These are phyloP conservation scores for Erethizon dorsatum DNA, from an alignment of 2,797 vertebrate genomes.

Conservation along the genomic window DNA sequence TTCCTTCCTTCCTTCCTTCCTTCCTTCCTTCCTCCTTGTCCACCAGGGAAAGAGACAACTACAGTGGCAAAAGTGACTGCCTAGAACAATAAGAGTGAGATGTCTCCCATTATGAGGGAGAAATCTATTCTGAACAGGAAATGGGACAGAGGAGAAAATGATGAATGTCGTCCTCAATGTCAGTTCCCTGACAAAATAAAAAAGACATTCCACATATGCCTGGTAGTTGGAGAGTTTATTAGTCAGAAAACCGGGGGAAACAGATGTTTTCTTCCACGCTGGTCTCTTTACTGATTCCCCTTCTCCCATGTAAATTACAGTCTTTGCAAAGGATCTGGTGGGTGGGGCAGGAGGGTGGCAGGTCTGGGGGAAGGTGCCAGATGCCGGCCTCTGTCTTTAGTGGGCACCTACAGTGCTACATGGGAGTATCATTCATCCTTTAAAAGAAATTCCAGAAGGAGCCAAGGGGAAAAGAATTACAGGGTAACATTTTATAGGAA, in stretches of 20 bases:
- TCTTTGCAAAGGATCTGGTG: neutral
- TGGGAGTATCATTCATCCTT: neutral
- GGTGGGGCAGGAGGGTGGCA: neutral
- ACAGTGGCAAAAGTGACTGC: neutral
- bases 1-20: neutral
- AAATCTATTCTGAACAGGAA: neutral
- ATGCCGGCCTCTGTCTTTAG: neutral
- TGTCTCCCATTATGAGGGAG: neutral
- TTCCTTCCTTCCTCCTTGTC: no score
- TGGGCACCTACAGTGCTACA: accelerated
- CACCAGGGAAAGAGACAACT: neutral
- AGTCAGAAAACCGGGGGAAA: neutral
- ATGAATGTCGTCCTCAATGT: neutral
- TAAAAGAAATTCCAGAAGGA: neutral
- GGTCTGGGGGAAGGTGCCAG: neutral
- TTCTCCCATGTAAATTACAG: neutral
- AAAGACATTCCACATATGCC: neutral
- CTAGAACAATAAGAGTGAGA: accelerated
- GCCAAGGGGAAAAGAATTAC: neutral
- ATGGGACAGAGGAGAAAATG: neutral
- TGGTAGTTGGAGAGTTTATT: neutral
- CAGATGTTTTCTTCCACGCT: neutral
- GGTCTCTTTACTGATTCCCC: neutral
- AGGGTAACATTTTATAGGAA: neutral
- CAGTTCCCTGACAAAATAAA: neutral